These are phyloP conservation scores for Ctenoplectra terminalis DNA, from an alignment of 1,140 invertebrate species.

Conservation along the genomic window DNA sequence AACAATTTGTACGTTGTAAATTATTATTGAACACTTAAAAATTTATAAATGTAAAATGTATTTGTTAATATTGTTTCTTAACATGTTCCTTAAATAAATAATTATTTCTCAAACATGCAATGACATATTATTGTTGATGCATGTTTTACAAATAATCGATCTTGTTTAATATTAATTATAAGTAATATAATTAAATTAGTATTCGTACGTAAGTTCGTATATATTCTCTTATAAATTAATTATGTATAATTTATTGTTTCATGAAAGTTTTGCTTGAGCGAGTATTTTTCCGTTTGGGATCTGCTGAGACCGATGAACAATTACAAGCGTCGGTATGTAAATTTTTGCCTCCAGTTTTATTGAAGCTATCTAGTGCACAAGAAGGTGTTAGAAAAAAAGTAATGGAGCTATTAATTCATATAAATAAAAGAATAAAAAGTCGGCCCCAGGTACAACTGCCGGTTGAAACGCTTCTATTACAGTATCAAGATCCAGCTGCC, in stretches of 20 bases:
- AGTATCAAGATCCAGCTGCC: conserved; percentile 90
- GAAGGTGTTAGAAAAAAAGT: conserved; percentile 94
- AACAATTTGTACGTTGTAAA: background rate
- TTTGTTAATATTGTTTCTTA: background rate
- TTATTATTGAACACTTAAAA: background rate
- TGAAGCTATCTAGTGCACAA: conserved; percentile 93
- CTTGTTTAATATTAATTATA: background rate
- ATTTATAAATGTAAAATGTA: background rate
- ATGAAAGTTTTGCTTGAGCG: conserved; percentile 90
- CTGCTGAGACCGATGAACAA: conserved; percentile 94
- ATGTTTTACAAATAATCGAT: background rate
- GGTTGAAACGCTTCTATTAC: conserved; percentile 91
- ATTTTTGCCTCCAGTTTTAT: conserved; percentile 94
- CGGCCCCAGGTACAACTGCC: conserved; percentile 92
- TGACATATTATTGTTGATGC: background rate
- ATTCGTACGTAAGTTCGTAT: background rate
- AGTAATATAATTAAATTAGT: background rate
- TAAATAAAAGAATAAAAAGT: conserved; percentile 94
- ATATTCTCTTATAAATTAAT: background rate
- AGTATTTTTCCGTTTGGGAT: conserved; percentile 93
- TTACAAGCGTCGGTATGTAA: conserved; percentile 91
- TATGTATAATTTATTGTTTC: conserved; percentile 20
- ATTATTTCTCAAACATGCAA: background rate
- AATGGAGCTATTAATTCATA: conserved; percentile 96
- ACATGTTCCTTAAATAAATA: background rate